Conservation (phyloP, 2,113 vertebrate genomes). For the Lipotes vexillifer region DNA sequence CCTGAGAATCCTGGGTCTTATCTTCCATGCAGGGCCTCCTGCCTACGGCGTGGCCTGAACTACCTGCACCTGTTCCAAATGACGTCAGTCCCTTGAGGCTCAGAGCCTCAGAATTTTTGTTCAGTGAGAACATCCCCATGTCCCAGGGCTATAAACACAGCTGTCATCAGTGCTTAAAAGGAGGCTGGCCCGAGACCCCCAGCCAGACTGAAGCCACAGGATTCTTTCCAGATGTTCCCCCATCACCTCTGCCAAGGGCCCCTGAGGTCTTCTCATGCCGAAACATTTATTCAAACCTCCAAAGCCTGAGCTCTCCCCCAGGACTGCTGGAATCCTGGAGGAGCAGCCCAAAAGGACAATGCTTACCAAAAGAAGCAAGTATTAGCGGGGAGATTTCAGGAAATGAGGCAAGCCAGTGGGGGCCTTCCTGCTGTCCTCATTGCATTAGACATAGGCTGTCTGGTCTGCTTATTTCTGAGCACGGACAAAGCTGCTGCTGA, state of each 20-base stretch:
- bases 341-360: too few species aligned
- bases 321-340: neutral
- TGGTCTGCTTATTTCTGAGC: neutral
- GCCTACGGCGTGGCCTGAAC: neutral
- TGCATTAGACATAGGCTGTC: neutral
- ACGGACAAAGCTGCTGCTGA: neutral
- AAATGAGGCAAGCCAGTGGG: too few species aligned
- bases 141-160: constrained; percentile 34
- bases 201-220: neutral
- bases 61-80: neutral
- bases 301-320: neutral
- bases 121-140: neutral
- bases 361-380: neutral
- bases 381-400: neutral
- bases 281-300: neutral
- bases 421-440: neutral
- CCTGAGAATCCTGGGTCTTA: neutral
- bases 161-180: neutral
- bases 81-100: neutral
- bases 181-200: neutral
- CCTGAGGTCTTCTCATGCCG: neutral
- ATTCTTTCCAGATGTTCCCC: constrained; percentile 16
- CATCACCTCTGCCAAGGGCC: neutral
- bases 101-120: constrained; percentile 9
- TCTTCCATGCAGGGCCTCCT: neutral